Percentiles rank a stretch among this genome's conserved stretches.
Evolutionary conservation across 2,113 vertebrate genomes (phyloP).

Genomic region (Phaethornis superciliosus): DNA sequence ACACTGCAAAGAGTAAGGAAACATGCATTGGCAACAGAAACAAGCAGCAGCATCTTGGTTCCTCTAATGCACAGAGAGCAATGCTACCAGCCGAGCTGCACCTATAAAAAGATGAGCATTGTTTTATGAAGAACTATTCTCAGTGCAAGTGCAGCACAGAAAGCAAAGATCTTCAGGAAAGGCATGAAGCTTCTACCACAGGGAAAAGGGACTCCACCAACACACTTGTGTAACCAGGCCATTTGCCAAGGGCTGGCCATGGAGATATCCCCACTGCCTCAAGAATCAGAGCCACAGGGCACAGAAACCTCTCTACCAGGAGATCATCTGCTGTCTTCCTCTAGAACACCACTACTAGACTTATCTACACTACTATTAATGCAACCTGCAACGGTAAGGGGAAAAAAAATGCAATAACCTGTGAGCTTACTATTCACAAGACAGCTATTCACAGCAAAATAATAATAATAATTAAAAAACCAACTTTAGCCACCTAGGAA

Average conservation of each 20-base stretch:
- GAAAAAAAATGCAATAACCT: background rate
- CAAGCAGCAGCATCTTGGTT: background rate
- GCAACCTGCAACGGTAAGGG: background rate
- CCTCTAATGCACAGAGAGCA: background rate
- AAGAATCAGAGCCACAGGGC: background rate
- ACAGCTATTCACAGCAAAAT: background rate
- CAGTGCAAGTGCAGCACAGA: background rate
- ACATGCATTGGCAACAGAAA: background rate
- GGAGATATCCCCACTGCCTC: background rate
- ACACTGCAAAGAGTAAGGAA: background rate
- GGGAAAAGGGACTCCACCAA: background rate
- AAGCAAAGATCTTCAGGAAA: background rate
- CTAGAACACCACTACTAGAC: background rate
- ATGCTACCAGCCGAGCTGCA: background rate
- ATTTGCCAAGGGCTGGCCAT: background rate
- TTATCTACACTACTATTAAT: background rate
- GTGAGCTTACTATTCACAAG: background rate
- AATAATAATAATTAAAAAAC: too few relatives aligned
- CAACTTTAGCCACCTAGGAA: background rate
- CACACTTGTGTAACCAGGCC: background rate
- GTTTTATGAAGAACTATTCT: background rate
- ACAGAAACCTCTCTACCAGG: background rate
- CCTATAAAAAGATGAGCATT: background rate
- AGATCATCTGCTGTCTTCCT: background rate
- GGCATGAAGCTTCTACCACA: accelerated